Evolutionary conservation across 1,140 invertebrate genomes (phyloP).

Genomic region (Vanessa atalanta): DNA sequence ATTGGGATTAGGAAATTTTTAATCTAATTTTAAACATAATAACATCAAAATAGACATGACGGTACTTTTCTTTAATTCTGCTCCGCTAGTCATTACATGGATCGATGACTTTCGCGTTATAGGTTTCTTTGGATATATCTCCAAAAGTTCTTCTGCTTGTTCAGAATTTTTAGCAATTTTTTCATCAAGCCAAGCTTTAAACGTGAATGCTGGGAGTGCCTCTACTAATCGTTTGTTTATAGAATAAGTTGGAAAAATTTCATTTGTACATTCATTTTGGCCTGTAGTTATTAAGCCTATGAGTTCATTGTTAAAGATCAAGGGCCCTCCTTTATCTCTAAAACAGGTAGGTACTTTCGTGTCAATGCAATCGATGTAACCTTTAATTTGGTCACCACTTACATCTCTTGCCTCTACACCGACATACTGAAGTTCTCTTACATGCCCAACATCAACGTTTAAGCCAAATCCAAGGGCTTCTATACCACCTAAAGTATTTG

Average conservation of each 20-base stretch:
- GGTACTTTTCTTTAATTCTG: constrained; percentile 6
- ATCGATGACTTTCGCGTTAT: constrained; percentile 26
- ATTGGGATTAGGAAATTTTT: neutral
- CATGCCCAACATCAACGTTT: constrained; percentile 57
- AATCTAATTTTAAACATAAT: constrained; percentile 13
- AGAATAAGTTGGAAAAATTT: constrained; percentile 60
- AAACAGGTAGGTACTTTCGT: constrained; percentile 68
- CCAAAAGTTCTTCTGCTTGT: constrained; percentile 39
- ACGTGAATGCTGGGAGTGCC: constrained; percentile 56
- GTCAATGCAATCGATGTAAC: constrained; percentile 66
- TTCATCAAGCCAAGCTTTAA: constrained; percentile 68
- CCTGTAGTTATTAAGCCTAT: constrained; percentile 61
- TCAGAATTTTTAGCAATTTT: constrained; percentile 48
- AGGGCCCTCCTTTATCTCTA: constrained; percentile 67
- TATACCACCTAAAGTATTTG: constrained; percentile 45
- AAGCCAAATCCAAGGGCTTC: constrained; percentile 68
- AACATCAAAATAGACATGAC: constrained; percentile 7
- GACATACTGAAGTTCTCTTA: constrained; percentile 62
- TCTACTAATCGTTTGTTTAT: constrained; percentile 61
- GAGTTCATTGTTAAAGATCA: constrained; percentile 61
- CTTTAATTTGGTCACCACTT: constrained; percentile 47
- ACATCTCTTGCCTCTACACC: constrained; percentile 52
- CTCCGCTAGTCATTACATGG: constrained; percentile 39
- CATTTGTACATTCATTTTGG: constrained; percentile 58
- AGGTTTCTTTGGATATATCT: constrained; percentile 43